These are phyloP conservation scores for Pelobates cultripes DNA, from an alignment of 2,797 vertebrate species.

Conservation along the genomic window DNA sequence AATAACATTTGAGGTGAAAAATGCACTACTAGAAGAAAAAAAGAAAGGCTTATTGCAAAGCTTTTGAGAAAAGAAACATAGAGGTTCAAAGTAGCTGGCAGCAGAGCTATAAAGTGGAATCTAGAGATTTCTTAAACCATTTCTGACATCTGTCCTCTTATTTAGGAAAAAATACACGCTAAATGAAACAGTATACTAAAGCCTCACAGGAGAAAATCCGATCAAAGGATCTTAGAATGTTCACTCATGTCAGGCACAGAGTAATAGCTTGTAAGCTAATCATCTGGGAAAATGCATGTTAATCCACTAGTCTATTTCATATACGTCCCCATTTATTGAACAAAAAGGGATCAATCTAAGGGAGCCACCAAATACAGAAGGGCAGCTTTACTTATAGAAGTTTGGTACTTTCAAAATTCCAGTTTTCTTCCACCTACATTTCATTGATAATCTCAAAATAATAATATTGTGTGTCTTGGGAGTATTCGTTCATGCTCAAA, in stretches of 20 bases:
- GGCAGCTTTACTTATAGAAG: neutral
- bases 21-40: conserved; percentile 9
- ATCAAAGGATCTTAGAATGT: conserved; percentile 52
- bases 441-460: no score
- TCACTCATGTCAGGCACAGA: conserved; percentile 43
- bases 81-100: conserved; percentile 29
- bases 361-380: neutral
- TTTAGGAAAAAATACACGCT: conserved; percentile 34
- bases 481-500: no score
- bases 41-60: conserved; percentile 12
- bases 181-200: conserved; percentile 50
- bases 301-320: conserved; percentile 39
- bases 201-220: conserved; percentile 47
- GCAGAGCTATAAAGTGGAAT: conserved; percentile 41
- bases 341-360: neutral
- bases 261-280: conserved; percentile 52
- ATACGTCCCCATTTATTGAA: conserved; percentile 7
- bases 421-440: no score
- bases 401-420: no score
- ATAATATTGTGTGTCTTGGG: no score
- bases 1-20: conserved; percentile 14
- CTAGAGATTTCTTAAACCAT: conserved; percentile 37
- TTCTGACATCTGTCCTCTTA: conserved; percentile 55
- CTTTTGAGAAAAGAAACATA: conserved; percentile 12
- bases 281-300: conserved; percentile 54